Conservation (phyloP, 2,797 vertebrate genomes). For the Rhadinocentrus ornatus region DNA sequence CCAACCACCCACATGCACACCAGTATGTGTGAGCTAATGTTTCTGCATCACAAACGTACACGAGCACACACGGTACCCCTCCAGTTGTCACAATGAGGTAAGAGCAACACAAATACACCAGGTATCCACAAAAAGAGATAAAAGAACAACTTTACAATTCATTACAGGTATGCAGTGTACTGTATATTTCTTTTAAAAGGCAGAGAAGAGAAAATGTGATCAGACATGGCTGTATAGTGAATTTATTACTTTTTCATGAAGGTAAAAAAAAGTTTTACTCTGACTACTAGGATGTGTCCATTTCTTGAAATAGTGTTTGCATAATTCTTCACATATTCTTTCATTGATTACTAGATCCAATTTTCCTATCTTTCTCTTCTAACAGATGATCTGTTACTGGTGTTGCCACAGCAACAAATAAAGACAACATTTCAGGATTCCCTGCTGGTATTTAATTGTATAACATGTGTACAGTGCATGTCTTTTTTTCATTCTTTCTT, state of each 20-base stretch:
- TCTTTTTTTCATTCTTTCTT: neutral
- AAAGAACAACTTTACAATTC: conserved; percentile 49
- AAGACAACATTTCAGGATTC: conserved; percentile 30
- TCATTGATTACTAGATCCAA: conserved; percentile 29
- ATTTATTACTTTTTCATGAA: conserved; percentile 33
- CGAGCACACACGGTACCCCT: conserved; percentile 63
- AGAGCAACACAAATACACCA: conserved; percentile 75
- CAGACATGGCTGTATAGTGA: conserved; percentile 2
- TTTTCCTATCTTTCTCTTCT: conserved; percentile 22
- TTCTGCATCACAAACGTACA: conserved; percentile 26
- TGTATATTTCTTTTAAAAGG: conserved; percentile 22
- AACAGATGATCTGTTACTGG: conserved; percentile 24
- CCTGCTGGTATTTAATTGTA: conserved; percentile 37
- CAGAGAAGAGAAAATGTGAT: neutral
- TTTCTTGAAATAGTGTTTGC: conserved; percentile 37
- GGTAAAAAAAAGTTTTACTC: conserved; percentile 25
- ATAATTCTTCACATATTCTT: conserved; percentile 28
- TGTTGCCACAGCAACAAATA: conserved; percentile 26
- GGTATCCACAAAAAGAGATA: conserved; percentile 60
- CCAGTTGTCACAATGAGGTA: conserved; percentile 83
- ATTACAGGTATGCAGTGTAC: conserved; percentile 62
- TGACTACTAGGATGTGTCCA: conserved; percentile 37
- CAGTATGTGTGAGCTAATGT: conserved; percentile 46
- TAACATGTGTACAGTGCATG: conserved; percentile 55
- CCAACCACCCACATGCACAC: conserved; percentile 59